These are phyloP conservation scores for Zosterops pallidus DNA, from an alignment of 2,113 vertebrate species.

Conservation along the genomic window DNA sequence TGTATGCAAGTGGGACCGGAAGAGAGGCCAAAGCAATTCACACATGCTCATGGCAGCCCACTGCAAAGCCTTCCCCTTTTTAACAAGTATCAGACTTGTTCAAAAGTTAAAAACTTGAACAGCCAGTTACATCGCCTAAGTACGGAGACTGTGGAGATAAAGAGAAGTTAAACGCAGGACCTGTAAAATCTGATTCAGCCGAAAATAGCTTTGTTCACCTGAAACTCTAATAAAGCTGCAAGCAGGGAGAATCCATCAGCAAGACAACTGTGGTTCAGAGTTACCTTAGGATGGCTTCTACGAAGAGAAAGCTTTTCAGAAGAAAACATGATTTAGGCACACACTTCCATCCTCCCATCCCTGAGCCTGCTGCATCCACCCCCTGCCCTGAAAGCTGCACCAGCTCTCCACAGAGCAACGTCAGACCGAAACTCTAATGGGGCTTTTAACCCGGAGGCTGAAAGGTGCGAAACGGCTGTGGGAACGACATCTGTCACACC, in stretches of 20 bases:
- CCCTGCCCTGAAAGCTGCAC: neutral
- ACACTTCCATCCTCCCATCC: neutral
- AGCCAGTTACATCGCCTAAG: neutral
- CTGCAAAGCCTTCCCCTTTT: neutral
- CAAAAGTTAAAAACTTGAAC: neutral
- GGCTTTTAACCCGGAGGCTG: neutral
- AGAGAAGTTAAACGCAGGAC: neutral
- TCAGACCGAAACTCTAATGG: neutral
- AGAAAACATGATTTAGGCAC: neutral
- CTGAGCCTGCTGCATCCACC: neutral
- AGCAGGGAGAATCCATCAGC: neutral
- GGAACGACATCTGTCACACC: neutral
- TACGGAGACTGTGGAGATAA: no score
- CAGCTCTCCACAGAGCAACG: neutral
- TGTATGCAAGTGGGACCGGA: neutral
- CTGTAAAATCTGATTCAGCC: neutral
- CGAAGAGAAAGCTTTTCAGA: neutral
- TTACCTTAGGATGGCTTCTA: neutral
- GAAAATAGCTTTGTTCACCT: neutral
- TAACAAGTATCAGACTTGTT: neutral
- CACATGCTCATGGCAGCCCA: rapidly evolving
- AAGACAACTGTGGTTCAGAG: neutral
- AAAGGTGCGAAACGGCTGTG: neutral
- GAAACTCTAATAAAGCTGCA: neutral
- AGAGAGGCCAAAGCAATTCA: neutral